Evolutionary conservation across 2,113 vertebrate genomes (phyloP), one percentile per base, ranked within the genome.

Genomic region (Atlantisia rogersi): DNA sequence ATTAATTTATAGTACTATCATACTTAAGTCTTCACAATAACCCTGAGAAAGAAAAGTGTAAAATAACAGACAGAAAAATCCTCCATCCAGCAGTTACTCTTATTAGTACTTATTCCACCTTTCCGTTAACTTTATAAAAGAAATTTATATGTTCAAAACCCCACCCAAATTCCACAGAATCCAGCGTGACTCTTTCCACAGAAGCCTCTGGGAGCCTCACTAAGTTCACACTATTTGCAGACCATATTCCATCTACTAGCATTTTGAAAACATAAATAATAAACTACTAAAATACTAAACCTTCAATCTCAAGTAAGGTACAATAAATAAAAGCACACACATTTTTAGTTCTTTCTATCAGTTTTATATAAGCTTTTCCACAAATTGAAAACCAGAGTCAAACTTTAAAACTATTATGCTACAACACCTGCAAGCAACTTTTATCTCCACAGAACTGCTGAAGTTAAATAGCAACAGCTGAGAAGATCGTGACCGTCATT

Each of bases 101-200:
- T 68, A 46, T 55, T 81, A 64, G 6, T 9, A 76, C 25, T 73
- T 70, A 31, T 19, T 70, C 29, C 10, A 42, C 37, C 64, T 83
- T 84, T 52, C 28, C 83, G 20, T 83, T 74, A 74, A 63, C 37
- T 78, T 55, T 11, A 35, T 74, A 46, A 37, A 86, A 86, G 21
- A 94, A 88, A 81, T 29, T 56, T 20, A 32, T n/a, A 40, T 6
- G 11, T 10, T 19, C 29, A 74, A 86, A 93, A 50, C 71, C 46
- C 46, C 73, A 83, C 82, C 68, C 71, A 88, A 71, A 93, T 92
- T 85, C 85, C 71, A 90, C 79, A 73, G 90, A 82, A 89, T 73
- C 46, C 83, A 84, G 39, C 0, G 6, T 48, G 55, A 74, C 15
- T 87, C 79, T n/a, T 79, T 93, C 48, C 71, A 42, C 48, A 68